These are phyloP conservation scores for Psittacara wagleri DNA, from an alignment of 2,113 vertebrate genomes.

Conservation along the genomic window DNA sequence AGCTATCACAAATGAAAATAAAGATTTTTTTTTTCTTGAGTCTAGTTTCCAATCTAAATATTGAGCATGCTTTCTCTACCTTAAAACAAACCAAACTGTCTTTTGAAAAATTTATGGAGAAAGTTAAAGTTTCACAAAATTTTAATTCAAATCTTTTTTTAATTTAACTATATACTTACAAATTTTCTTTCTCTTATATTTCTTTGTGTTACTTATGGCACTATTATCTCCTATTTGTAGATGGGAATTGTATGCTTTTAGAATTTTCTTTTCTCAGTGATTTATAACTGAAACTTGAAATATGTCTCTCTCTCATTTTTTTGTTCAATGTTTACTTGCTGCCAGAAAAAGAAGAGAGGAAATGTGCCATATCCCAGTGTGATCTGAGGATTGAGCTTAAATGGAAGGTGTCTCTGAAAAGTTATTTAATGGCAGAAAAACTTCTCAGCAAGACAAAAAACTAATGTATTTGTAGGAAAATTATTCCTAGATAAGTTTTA, in stretches of 20 bases:
- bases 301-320: neutral
- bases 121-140: neutral
- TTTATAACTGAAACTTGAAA: neutral
- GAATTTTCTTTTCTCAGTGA: neutral
- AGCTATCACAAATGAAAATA: neutral
- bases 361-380: neutral
- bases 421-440: neutral
- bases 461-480: neutral
- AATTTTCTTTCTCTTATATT: neutral
- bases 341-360: neutral
- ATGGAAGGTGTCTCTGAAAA: neutral
- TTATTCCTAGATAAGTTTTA: neutral
- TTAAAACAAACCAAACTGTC: neutral
- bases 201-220: neutral
- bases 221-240: neutral
- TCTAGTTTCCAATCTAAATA: neutral
- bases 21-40: neutral
- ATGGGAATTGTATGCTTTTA: neutral
- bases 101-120: neutral
- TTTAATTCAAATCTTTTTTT: neutral
- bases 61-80: accelerated
- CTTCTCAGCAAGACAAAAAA: neutral
- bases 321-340: neutral
- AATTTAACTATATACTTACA: neutral
- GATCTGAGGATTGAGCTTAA: neutral